Conservation (phyloP, 30 jellyfish, hydroid and myxozoan species). For the Cassiopea xamachana region DNA sequence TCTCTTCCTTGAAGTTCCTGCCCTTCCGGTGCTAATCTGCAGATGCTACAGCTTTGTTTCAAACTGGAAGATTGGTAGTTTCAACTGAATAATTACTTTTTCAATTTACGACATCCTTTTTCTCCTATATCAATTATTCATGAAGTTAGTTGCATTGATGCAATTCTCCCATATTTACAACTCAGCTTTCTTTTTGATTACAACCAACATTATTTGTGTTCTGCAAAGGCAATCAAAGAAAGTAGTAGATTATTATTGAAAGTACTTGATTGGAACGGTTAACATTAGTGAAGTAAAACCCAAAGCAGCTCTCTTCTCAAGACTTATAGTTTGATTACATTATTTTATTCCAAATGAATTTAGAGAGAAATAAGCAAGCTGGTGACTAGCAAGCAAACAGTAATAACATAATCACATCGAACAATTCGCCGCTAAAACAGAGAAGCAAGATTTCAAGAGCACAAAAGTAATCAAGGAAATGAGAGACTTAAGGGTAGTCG, state of each 20-base stretch:
- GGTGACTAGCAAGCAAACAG: too few relatives aligned
- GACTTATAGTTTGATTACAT: not conserved
- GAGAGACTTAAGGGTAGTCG: too few relatives aligned
- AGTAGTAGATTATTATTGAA: not conserved
- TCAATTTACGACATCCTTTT: not conserved
- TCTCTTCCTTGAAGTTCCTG: too few relatives aligned
- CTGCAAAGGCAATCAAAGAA: not conserved
- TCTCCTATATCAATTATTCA: not conserved
- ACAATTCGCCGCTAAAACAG: too few relatives aligned
- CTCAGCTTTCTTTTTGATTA: not conserved
- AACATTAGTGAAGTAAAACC: not conserved
- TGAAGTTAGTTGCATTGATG: not conserved
- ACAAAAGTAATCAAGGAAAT: too few relatives aligned
- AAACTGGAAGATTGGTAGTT: not conserved
- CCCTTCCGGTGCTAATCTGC: too few relatives aligned
- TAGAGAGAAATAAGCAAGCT: too few relatives aligned
- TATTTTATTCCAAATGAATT: too few relatives aligned
- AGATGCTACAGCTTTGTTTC: not conserved
- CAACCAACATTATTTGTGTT: not conserved
- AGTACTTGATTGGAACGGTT: not conserved
- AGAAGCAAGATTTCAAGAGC: too few relatives aligned
- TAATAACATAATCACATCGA: too few relatives aligned
- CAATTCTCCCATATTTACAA: not conserved
- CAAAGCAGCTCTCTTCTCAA: not conserved
- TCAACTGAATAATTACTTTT: not conserved